A percentile compares a stretch with the other conserved stretches of the same genome.
phyloP scores from a whole-genome alignment of 2,797 vertebrate species.

The Cichlasoma orientale region DNA sequence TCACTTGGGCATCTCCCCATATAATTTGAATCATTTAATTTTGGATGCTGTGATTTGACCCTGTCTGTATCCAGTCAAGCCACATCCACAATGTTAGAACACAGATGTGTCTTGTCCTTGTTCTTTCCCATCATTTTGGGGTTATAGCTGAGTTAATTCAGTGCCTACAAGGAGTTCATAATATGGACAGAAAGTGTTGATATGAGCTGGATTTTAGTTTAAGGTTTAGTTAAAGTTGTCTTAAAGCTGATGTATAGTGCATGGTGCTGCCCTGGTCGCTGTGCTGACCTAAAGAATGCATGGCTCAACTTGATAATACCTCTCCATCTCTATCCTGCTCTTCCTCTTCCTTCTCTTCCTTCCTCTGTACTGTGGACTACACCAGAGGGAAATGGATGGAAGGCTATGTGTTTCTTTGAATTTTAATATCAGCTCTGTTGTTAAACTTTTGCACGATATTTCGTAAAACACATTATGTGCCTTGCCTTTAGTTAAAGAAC shows the following conservation, averaged over 20 bases:
- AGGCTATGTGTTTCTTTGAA: slow-evolving; percentile 65
- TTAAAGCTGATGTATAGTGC: slow-evolving; percentile 65
- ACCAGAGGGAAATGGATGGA: slow-evolving; percentile 52
- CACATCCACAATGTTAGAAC: background rate
- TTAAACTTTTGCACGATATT: slow-evolving; percentile 92
- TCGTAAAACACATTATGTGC: slow-evolving; percentile 97
- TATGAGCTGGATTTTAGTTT: slow-evolving; percentile 35
- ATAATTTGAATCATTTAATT: background rate
- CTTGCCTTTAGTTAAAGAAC: slow-evolving; percentile 92
- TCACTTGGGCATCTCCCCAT: background rate
- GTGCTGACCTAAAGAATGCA: slow-evolving; percentile 73
- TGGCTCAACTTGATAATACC: slow-evolving; percentile 70
- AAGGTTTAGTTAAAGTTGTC: slow-evolving; percentile 50
- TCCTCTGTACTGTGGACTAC: slow-evolving; percentile 17
- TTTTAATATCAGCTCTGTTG: slow-evolving; percentile 68
- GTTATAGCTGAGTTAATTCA: slow-evolving; percentile 1
- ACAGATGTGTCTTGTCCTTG: slow-evolving; percentile 5
- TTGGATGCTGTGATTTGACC: background rate
- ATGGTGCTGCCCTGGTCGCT: slow-evolving; percentile 71
- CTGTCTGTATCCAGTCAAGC: background rate
- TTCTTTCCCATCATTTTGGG: background rate
- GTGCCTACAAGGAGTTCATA: slow-evolving; percentile 18
- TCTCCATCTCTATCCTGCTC: slow-evolving; percentile 50
- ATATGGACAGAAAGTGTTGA: slow-evolving; percentile 43
- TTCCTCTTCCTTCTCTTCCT: slow-evolving; percentile 19